Evolutionary conservation across 53 echinoderm and acorn worm species (phyloP).

Genomic region (Echinometra lucunter): DNA sequence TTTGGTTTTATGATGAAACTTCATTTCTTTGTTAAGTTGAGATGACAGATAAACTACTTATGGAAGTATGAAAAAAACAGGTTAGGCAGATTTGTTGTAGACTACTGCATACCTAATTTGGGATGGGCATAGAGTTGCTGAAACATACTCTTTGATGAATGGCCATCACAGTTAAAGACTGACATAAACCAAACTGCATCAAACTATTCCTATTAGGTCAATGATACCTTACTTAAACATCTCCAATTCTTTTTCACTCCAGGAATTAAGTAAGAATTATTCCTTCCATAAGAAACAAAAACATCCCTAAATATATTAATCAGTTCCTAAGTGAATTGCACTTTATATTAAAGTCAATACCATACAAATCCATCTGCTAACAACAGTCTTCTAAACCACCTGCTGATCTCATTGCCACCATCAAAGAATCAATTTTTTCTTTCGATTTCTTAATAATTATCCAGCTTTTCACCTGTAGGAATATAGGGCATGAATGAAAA

Average conservation of each 20-base stretch:
- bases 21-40: neutral
- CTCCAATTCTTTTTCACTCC: neutral
- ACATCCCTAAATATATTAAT: neutral
- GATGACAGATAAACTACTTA: too few species aligned
- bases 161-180: neutral
- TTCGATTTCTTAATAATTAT: neutral
- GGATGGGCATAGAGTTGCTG: too few species aligned
- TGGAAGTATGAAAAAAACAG: too few species aligned
- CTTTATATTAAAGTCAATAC: neutral
- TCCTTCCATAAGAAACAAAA: neutral
- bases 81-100: too few species aligned
- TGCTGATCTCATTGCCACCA: neutral
- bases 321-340: neutral
- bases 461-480: neutral
- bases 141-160: neutral
- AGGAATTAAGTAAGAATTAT: neutral
- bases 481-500: neutral
- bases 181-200: neutral
- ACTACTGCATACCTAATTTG: too few species aligned
- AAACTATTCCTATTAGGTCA: neutral
- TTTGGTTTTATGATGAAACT: neutral
- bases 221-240: neutral
- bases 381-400: neutral
- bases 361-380: neutral
- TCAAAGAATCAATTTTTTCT: neutral